Conservation (phyloP, 1,140 invertebrate genomes). For the Maniola jurtina region DNA sequence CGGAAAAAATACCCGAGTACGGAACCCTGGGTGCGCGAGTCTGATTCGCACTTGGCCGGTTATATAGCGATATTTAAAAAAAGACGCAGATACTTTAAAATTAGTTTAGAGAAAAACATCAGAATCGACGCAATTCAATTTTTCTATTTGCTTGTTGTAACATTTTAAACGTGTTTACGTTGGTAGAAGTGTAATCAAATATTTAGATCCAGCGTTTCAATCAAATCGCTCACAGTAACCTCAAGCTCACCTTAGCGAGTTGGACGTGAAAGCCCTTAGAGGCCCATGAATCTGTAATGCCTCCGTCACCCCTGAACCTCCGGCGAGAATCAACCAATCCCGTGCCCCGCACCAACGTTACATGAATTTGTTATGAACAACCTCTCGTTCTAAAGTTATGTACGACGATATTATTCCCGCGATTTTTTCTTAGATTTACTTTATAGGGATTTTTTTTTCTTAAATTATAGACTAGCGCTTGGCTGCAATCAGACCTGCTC, state of each 20-base stretch:
- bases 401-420: neutral
- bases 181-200: neutral
- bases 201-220: neutral
- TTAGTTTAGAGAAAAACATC: too few species aligned
- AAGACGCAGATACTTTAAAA: too few species aligned
- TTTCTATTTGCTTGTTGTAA: too few species aligned
- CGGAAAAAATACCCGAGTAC: too few species aligned
- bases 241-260: neutral
- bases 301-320: slow-evolving; percentile 1
- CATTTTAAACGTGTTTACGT: neutral
- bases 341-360: slow-evolving; percentile 11
- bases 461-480: too few species aligned
- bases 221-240: neutral
- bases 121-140: too few species aligned
- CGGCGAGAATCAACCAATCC: slow-evolving; percentile 15
- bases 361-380: slow-evolving; percentile 24
- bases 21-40: too few species aligned
- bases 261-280: neutral
- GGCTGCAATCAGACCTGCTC: too few species aligned
- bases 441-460: too few species aligned
- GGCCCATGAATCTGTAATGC: slow-evolving; percentile 1
- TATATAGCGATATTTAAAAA: too few species aligned
- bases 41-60: too few species aligned
- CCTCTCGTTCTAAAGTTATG: neutral
- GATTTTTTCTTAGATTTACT: neutral